Evolutionary conservation across 1,140 invertebrate species (phyloP).

Genomic region (Patella vulgata): DNA sequence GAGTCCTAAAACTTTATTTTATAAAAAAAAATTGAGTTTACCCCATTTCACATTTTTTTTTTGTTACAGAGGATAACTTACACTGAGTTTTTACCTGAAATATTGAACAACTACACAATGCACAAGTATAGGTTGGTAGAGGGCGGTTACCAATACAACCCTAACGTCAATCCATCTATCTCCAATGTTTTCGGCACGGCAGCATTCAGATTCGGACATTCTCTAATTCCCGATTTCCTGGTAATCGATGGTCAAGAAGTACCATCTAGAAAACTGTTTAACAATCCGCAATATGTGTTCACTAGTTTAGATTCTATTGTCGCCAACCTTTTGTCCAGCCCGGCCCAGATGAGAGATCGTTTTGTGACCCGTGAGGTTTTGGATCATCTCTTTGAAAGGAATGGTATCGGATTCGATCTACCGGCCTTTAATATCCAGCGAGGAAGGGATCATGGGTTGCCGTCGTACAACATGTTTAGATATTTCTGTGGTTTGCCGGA

Average conservation of each 20-base stretch:
- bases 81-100: constrained; percentile 86
- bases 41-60: no score
- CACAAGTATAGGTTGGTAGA: constrained; percentile 70
- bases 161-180: constrained; percentile 82
- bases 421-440: constrained; percentile 69
- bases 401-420: constrained; percentile 16
- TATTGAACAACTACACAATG: constrained; percentile 78
- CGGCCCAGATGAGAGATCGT: constrained; percentile 69
- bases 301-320: background rate
- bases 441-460: constrained; percentile 86
- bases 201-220: constrained; percentile 93
- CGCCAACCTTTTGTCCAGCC: background rate
- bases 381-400: constrained; percentile 81
- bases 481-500: constrained; percentile 17
- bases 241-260: background rate
- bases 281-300: constrained; percentile 5
- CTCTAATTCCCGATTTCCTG: constrained; percentile 90
- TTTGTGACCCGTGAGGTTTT: constrained; percentile 92
- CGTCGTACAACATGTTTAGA: constrained; percentile 50
- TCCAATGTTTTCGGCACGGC: constrained; percentile 96
- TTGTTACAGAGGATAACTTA: constrained; percentile 92
- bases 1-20: no score
- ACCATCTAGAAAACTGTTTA: background rate
- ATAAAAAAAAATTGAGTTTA: no score
- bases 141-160: constrained; percentile 75